These are phyloP conservation scores for Hydrotaea cyrtoneurina DNA, from an alignment of 2,888 invertebrate genomes.

Conservation along the genomic window DNA sequence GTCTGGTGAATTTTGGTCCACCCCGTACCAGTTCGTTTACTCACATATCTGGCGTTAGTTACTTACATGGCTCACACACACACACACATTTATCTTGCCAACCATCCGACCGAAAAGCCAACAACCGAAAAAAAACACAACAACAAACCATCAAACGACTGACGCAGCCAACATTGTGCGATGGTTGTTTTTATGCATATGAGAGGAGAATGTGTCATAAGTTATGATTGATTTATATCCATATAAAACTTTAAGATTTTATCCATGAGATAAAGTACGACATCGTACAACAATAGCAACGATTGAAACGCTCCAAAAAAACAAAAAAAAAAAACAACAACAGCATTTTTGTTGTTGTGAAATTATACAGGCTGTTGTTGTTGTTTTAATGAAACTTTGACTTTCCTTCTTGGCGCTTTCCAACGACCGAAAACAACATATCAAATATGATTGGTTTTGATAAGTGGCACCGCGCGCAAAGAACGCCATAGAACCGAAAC, in stretches of 20 bases:
- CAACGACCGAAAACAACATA: constrained; percentile 53
- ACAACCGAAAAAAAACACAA: too few species aligned
- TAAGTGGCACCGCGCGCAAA: constrained; percentile 34
- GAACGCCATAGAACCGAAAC: constrained; percentile 30
- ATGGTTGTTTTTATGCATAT: constrained; percentile 33
- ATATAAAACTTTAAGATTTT: constrained; percentile 65
- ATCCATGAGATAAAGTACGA: constrained; percentile 53
- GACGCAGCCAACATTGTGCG: constrained; percentile 30
- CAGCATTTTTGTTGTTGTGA: constrained; percentile 34
- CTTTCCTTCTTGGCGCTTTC: constrained; percentile 12
- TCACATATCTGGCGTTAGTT: neutral
- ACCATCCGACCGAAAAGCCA: neutral
- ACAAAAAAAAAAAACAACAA: too few species aligned
- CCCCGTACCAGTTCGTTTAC: too few species aligned
- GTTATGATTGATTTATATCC: constrained; percentile 67
- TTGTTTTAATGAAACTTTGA: constrained; percentile 26
- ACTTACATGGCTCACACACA: constrained; percentile 4
- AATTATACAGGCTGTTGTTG: neutral
- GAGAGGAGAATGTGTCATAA: constrained; percentile 60
- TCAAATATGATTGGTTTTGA: constrained; percentile 58
- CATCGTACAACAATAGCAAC: neutral
- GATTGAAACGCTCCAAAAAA: too few species aligned
- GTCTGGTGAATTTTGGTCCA: too few species aligned
- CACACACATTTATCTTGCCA: constrained; percentile 49
- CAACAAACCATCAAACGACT: neutral